Base-by-base conservation (phyloP, 2,113 vertebrate genomes). In the Ploceus nigricollis region DNA sequence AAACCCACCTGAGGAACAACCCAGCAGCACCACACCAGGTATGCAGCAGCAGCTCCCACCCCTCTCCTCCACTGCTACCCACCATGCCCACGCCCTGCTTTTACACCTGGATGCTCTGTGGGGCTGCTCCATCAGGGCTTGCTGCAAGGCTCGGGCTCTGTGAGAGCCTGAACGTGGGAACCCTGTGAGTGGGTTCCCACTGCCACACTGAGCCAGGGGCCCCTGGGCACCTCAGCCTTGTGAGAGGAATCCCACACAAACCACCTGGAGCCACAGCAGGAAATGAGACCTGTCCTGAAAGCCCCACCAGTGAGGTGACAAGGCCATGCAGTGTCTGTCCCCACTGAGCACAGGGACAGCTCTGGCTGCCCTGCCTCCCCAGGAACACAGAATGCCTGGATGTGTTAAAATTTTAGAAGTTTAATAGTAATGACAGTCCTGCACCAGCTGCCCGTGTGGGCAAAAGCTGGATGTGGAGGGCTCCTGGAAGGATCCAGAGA, bases 341-440 rank as follows among this genome's bases (percentile, higher is more conserved):
- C 24, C 0, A 1, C 31, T 2, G 25, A 31, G 61, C 61, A 68
- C 53, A 12, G 24, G 69, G 45, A 68, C 53, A 51, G 13, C 39
- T n/a, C 87, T 4, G 28, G 37, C 60, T 51, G 51, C 33, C 68
- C 80, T 37, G 47, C 51, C 51, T 51, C 15, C 11, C 60, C 23
- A 6, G 44, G 39, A 45, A 45, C 7, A 1, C 0, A 1, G 22
- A 28, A 39, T 4, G 3, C 6, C 60, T n/a, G n/a, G n/a, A n/a
- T n/a, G n/a, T n/a, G n/a, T n/a, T n/a, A n/a, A n/a, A n/a, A n/a
- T n/a, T n/a, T n/a, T n/a, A n/a, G n/a, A n/a, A n/a, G n/a, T n/a
- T n/a, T n/a, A n/a, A n/a, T n/a, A n/a, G n/a, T n/a, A n/a, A n/a
- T n/a, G n/a, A 33, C 4, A 7, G 28, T 12, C 15, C 44, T 17